These are phyloP conservation scores for Pachyuromys duprasi DNA, from an alignment of 2,797 vertebrate species.

Conservation along the genomic window DNA sequence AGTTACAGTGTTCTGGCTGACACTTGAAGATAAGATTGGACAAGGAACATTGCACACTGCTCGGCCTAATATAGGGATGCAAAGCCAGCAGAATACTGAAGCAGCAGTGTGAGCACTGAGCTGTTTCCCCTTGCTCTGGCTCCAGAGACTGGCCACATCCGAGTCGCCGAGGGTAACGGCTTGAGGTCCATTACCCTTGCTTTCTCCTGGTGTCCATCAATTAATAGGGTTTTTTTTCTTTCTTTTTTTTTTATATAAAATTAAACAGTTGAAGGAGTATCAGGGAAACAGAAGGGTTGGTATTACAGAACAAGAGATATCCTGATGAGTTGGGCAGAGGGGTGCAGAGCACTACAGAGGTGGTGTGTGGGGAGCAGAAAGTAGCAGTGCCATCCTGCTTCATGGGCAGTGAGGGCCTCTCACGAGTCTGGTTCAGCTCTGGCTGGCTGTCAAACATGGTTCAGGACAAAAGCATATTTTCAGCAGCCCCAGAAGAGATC, in stretches of 20 bases:
- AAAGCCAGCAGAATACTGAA: neutral
- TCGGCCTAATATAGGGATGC: neutral
- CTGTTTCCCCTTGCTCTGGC: too few species aligned
- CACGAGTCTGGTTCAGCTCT: neutral
- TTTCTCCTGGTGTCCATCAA: neutral
- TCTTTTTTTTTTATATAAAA: neutral
- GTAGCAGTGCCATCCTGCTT: neutral
- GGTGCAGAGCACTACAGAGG: fast-evolving
- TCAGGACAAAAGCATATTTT: neutral
- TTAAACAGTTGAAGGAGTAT: neutral
- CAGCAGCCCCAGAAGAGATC: neutral
- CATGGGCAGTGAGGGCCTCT: fast-evolving
- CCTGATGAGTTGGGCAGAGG: too few species aligned
- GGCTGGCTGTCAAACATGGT: neutral
- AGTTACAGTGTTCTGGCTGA: neutral
- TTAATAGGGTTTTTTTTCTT: too few species aligned
- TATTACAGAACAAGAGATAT: neutral
- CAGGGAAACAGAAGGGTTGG: neutral
- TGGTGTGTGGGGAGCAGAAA: fast-evolving
- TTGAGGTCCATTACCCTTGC: neutral
- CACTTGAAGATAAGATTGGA: neutral
- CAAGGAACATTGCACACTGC: neutral
- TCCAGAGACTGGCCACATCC: neutral
- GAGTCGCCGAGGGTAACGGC: neutral
- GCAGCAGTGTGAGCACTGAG: neutral